A percentile compares a stretch with the other conserved stretches of the same genome.
Evolutionary conservation across 2,888 invertebrate genomes (phyloP).

Genomic region (Parelbella ahira): DNA sequence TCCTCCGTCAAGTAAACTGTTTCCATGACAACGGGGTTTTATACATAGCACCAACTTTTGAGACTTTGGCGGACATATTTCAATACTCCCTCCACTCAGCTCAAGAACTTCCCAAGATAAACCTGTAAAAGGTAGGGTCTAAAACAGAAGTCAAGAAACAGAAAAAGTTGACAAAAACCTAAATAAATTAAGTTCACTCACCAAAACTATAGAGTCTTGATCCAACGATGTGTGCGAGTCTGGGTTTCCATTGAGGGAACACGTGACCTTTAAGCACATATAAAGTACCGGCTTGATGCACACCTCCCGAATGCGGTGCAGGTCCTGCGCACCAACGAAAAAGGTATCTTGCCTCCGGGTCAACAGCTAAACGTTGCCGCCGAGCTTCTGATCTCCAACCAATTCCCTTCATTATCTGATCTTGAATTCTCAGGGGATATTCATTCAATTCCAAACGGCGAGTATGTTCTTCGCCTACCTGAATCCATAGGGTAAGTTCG

Average conservation of each 20-base stretch:
- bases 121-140: too few relatives aligned
- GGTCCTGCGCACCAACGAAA: conserved; percentile 83
- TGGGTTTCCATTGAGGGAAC: conserved; percentile 84
- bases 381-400: conserved; percentile 82
- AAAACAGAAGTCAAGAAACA: too few relatives aligned
- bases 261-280: conserved; percentile 84
- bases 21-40: conserved; percentile 64
- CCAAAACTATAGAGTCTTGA: conserved; percentile 81
- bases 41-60: conserved; percentile 68
- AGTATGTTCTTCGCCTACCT: conserved; percentile 79
- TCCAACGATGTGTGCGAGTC: conserved; percentile 81
- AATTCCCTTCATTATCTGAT: conserved; percentile 78
- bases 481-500: conserved; percentile 75
- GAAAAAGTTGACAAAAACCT: too few relatives aligned
- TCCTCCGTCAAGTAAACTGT: conserved; percentile 49
- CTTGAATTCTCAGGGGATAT: conserved; percentile 81
- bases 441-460: conserved; percentile 78
- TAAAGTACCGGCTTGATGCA: conserved; percentile 70
- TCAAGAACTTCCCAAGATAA: conserved; percentile 65
- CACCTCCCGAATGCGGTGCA: conserved; percentile 66
- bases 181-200: conserved; percentile 39
- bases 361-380: conserved; percentile 82
- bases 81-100: conserved; percentile 65
- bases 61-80: conserved; percentile 66
- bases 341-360: conserved; percentile 82